A percentile compares a stretch with the other conserved stretches of the same genome.
These are phyloP conservation scores for Homalodisca vitripennis DNA, from an alignment of 1,140 invertebrate species.

Conservation along the genomic window DNA sequence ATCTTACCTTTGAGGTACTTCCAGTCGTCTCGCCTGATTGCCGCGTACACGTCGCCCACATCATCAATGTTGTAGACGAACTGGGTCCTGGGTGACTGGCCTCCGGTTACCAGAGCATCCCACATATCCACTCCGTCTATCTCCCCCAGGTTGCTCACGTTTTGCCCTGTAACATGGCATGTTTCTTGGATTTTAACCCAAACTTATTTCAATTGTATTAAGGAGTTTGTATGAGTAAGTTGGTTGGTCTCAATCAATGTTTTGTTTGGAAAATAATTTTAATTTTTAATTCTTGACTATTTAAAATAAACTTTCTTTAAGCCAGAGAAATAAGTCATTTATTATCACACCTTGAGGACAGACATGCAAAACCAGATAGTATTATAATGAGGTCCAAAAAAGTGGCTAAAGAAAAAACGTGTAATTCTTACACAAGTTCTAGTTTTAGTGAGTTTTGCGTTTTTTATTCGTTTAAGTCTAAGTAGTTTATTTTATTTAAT, in stretches of 20 bases:
- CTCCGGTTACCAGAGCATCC: conserved; percentile 56
- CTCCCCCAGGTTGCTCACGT: conserved; percentile 42
- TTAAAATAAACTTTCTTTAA: not conserved
- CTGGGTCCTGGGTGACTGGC: conserved; percentile 56
- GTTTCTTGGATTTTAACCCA: not conserved
- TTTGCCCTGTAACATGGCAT: conserved; percentile 38
- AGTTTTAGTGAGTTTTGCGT: too few relatives aligned
- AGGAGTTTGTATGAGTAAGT: not conserved
- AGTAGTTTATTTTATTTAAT: too few relatives aligned
- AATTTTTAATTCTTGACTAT: not conserved
- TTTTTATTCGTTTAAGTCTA: too few relatives aligned
- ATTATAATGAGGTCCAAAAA: too few relatives aligned
- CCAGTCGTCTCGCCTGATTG: conserved; percentile 64
- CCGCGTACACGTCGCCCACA: conserved; percentile 54
- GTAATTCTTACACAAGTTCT: too few relatives aligned
- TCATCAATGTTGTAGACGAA: conserved; percentile 76
- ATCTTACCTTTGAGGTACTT: conserved; percentile 71
- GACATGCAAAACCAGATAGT: too few relatives aligned
- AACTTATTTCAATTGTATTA: not conserved
- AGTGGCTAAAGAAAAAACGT: too few relatives aligned
- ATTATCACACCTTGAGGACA: too few relatives aligned
- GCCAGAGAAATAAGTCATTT: too few relatives aligned
- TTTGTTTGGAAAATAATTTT: not conserved
- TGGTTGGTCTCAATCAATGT: not conserved
- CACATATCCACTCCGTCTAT: conserved; percentile 75